Evolutionary conservation across 2,888 invertebrate genomes (phyloP), one percentile per base, ranked within the genome.

Genomic region (Lottia gigantea): DNA sequence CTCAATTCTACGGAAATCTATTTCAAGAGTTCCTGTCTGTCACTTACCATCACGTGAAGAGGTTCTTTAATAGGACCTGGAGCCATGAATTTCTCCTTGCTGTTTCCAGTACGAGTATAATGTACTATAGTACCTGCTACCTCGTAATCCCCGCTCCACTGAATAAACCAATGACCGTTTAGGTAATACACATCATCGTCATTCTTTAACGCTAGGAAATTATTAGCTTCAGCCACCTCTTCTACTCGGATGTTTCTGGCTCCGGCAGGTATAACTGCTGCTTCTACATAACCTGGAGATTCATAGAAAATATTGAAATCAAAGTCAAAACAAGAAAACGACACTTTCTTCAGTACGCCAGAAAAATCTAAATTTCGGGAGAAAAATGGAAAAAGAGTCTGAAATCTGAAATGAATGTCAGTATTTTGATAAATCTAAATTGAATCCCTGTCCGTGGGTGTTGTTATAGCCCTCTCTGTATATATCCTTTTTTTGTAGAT

Each of bases 51-150:
- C 87, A 95, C 91, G 87, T 93, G 91, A 78, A 95, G 93, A 79
- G 94, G 92, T 89, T 95, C 94, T 76, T 92, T 91, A 74, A 95
- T 92, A 31, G 95, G 95, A 80, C 95, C 95, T 67, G 93, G 92
- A 81, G 95, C 94, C 80, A 91, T 91, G 40, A 96, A 92, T 86
- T 92, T 93, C 88, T 96, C 96, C 90, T 92, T 92, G 55, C 55
- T 55, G 83, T 95, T 93, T 19, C 82, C 93, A 91, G 80, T 76
- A 78, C 95, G 90, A 88, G 93, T 92, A 89, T 96, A 96, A 74
- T 94, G 91, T 66, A 95, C 92, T 76, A 93, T 92, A 2, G 94
- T 91, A 67, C 94, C 94, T 19, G 94, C 95, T 68, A 95, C 93
- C 77, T 92, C 91, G 87, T 95, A 95, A 89, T 95, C 95, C 14